phyloP scores from a whole-genome alignment of 2,797 vertebrate genomes.

The Chloroceryle amazona region DNA sequence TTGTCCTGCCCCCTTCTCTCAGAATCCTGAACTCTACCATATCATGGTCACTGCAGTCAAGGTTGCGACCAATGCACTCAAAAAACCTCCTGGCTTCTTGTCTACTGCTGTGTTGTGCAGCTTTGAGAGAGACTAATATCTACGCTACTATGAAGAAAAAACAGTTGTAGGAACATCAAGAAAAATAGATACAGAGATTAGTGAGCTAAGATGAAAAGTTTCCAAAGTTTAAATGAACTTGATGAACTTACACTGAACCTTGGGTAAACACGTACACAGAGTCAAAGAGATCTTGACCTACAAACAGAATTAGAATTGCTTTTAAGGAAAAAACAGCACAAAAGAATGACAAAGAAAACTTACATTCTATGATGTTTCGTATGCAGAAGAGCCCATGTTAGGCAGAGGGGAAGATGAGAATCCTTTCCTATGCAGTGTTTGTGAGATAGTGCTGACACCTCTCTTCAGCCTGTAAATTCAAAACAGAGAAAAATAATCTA shows the following conservation, averaged over 20 bases:
- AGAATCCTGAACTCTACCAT: not conserved
- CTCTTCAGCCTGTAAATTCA: not conserved
- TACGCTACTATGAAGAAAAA: not conserved
- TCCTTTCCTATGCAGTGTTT: not conserved
- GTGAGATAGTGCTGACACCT: not conserved
- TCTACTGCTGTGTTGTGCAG: not conserved
- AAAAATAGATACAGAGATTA: not conserved
- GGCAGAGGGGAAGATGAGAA: not conserved
- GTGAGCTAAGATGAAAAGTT: not conserved
- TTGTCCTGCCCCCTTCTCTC: too few relatives aligned
- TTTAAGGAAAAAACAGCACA: not conserved
- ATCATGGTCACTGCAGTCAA: not conserved
- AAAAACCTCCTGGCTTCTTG: not conserved
- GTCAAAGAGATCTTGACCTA: not conserved
- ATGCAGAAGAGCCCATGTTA: not conserved
- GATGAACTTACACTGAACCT: not conserved
- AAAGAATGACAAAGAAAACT: not conserved
- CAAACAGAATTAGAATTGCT: not conserved
- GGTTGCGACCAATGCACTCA: not conserved
- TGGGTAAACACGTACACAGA: not conserved
- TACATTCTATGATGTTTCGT: not conserved
- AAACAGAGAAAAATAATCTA: not conserved
- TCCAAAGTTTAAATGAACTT: not conserved
- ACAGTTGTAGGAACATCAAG: not conserved
- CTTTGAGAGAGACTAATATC: not conserved